These are phyloP conservation scores for Apistogramma diplotaenia DNA, from an alignment of 2,113 vertebrate species.

Conservation along the genomic window DNA sequence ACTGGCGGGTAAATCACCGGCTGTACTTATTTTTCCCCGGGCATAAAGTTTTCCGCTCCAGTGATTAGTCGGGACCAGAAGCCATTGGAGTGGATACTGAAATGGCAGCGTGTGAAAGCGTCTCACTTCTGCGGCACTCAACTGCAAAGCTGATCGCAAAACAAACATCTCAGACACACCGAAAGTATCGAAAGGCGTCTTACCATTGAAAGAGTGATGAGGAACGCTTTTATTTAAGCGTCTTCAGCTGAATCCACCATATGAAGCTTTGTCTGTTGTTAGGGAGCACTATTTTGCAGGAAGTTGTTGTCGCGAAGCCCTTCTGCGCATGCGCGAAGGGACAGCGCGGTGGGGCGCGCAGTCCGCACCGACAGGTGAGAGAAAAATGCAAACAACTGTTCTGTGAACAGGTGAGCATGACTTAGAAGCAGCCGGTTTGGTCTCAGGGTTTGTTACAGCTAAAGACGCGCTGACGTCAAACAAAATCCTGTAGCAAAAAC, in stretches of 20 bases:
- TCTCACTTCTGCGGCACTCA: neutral
- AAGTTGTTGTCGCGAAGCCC: slow-evolving; percentile 38
- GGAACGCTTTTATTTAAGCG: slow-evolving; percentile 32
- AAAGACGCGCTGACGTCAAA: too few relatives aligned
- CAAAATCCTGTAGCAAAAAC: too few relatives aligned
- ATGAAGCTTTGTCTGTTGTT: slow-evolving; percentile 75
- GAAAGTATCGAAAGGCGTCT: slow-evolving; percentile 4
- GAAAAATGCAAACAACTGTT: neutral
- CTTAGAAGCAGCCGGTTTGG: neutral
- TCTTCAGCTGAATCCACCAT: slow-evolving; percentile 44
- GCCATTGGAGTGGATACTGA: slow-evolving; percentile 37
- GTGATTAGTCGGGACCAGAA: slow-evolving; percentile 51
- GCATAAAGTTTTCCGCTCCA: slow-evolving; percentile 55
- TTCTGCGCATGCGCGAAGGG: slow-evolving; percentile 57
- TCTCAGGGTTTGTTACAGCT: neutral
- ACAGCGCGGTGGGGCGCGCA: slow-evolving; percentile 15
- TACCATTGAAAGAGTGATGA: slow-evolving; percentile 63
- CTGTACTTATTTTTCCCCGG: neutral
- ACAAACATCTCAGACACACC: neutral
- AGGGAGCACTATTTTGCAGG: slow-evolving; percentile 78
- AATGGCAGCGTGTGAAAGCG: slow-evolving; percentile 55
- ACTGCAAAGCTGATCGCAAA: neutral
- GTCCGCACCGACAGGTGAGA: slow-evolving; percentile 15
- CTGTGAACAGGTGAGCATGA: neutral
- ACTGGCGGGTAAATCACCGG: rapidly evolving